Base-by-base conservation (phyloP, 2,888 invertebrate species). In the Dolichomitus sp. region DNA sequence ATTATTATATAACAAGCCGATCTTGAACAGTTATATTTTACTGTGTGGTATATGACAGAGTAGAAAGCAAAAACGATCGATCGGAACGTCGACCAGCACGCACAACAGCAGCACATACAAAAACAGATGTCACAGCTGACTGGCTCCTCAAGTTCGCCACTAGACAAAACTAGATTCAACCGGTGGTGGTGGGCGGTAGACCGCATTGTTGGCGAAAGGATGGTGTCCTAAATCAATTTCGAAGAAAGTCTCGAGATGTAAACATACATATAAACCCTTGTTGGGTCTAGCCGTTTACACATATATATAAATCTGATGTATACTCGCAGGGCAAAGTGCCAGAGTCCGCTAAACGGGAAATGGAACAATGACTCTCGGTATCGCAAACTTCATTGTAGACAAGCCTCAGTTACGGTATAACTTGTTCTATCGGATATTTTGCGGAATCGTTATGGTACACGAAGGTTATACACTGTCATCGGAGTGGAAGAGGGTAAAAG, bases 311-410 rank as follows among this genome's bases (percentile, higher is more conserved):
- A 37, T 57, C 37, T 50, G 40, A 40, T 40, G 52, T 74, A 52
- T 37, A 42, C 52, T 50, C 61, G 69, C 45, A 79, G 68, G 86
- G 86, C 86, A 86, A 17, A 75, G 79, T 86, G 86, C 86, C 86
- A 85, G 70, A 75, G 65, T 79, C 63, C 69, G 69, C 52, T 61
- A 63, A 75, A 40, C 52, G 83, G 83, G 77, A 86, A 86, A 81
- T 80, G 81, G 72, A 81, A 84, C 80, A 74, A 84, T 81, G 81
- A 86, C 79, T 68, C 61, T 79, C 61, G 42, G 76, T 33, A 54
- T 68, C 59, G 50, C 40, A 23, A 50, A 23, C 14, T 40, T 1
- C 74, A 54, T 37, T 40, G 37, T 33, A 59, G 59, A n/a, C 17
- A n/a, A 52, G 19, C 74, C 57, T 14, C 27, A 37, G 7, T 50